These are phyloP conservation scores for Stenichneumon culpator DNA, from an alignment of 2,888 invertebrate species.

Conservation along the genomic window DNA sequence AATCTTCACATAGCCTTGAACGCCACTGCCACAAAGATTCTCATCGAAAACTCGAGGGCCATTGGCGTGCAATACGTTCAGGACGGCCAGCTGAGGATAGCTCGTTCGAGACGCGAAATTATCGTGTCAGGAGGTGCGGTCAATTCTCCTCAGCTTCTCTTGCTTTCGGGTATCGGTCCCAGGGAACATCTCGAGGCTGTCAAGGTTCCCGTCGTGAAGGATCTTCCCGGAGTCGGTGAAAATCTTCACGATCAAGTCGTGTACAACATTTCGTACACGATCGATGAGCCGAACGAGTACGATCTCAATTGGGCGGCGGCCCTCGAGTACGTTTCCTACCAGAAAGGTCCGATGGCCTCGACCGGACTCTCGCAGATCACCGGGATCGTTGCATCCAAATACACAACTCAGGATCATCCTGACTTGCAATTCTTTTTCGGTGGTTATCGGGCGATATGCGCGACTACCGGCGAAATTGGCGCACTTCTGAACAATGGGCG, in stretches of 20 bases:
- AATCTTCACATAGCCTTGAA: conserved; percentile 89
- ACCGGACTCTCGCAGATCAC: conserved; percentile 89
- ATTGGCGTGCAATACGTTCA: conserved; percentile 88
- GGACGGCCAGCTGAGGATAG: conserved; percentile 75
- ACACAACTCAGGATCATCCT: conserved; percentile 87
- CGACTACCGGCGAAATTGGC: conserved; percentile 85
- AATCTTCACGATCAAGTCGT: conserved; percentile 91
- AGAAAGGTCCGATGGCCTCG: conserved; percentile 88
- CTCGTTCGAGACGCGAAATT: conserved; percentile 83
- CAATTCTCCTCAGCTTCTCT: conserved; percentile 89
- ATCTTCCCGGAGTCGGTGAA: conserved; percentile 90
- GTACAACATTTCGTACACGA: conserved; percentile 87
- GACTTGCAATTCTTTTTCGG: conserved; percentile 90
- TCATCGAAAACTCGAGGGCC: conserved; percentile 86
- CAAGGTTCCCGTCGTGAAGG: conserved; percentile 87
- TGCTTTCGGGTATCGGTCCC: conserved; percentile 90
- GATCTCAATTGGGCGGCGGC: conserved; percentile 88
- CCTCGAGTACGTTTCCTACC: conserved; percentile 88
- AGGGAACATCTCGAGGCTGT: conserved; percentile 87
- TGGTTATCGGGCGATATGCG: conserved; percentile 89
- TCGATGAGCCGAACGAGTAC: conserved; percentile 86
- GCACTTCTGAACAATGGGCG: conserved; percentile 79
- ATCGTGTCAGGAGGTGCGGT: conserved; percentile 89
- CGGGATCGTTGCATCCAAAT: conserved; percentile 88
- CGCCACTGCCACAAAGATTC: conserved; percentile 87